Evolutionary conservation across 2,797 vertebrate genomes (phyloP), one percentile per base, ranked within the genome.

Genomic region (Nyctalus aviator): DNA sequence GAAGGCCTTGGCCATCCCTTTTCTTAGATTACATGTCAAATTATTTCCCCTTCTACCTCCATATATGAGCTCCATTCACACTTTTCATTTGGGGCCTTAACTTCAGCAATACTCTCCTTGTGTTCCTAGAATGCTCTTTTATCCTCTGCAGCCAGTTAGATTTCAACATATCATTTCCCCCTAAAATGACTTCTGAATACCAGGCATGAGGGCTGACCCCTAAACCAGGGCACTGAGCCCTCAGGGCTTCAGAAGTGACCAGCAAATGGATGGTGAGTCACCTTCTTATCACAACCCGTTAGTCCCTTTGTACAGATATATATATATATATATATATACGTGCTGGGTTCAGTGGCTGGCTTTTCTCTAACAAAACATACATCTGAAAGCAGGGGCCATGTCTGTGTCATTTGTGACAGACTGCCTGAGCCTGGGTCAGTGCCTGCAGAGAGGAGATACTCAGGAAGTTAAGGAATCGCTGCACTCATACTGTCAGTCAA

Each of bases 321-420:
- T 21, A 50, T 50, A 48, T 48, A 48, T 50, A 50, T 18, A 50
- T 17, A 50, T 17, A 44, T 6, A 44, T 6, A 44, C 44, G 9
- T 68, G 2, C n/a, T 44, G 18, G 62, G 23, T 64, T 75, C 78
- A 46, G 48, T 69, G n/a, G 48, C 41, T 50, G 66, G 48, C 50
- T 87, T 35, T 73, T 55, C 6, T 55, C n/a, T 72, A 21, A 84
- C 59, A 97, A 94, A 90, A 86, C 20, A 32, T 35, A 62, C 18
- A 59, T 6, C 30, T 59, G 41, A 73, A 76, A 77, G 84, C 84
- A 75, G 35, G 48, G 17, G 3, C 23, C 15, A 4, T 4, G 53
- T 50, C 44, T 20, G 1, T 62, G 46, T 23, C 25, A 10, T 91
- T 79, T 85, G 76, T 66, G 44, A 30, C 64, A 62, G 35, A 76